Base-by-base conservation (phyloP, 2,797 vertebrate species). In the Onychomys leucogaster region DNA sequence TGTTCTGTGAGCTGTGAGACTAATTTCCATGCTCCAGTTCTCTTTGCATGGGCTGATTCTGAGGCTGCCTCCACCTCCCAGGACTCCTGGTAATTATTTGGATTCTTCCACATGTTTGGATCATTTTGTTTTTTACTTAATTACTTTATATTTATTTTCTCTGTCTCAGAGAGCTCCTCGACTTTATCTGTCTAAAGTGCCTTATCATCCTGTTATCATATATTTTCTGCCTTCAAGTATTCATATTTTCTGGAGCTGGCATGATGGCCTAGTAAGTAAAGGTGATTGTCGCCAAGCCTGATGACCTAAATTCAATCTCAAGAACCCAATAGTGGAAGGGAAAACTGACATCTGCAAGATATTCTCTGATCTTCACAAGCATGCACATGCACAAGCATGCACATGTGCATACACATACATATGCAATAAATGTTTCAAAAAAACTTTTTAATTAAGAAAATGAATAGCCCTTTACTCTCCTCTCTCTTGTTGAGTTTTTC, bases 1-100 rank as follows among this genome's bases (percentile, higher is more conserved):
- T 85, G 92, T 85, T 88, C 29, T 92, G 19, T 32, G 67, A 63
- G 55, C 32, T 17, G 65, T 55, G 83, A 77, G 77, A 65, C 89
- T 73, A 46, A 95, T 95, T 94, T 82, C 92, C 55, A 21, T n/a
- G 89, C 41, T 94, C 92, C 55, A 32, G 23, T 85, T 97, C 85
- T 84, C 34, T 65, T 13, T 67, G 41, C 34, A 17, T 32, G 71
- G 91, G 80, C 84, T 65, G 63, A 46, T 77, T 88, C 88, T 71
- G 67, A 57, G 55, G 71, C 25, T 14, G 78, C n/a, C n/a, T 29
- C 46, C 55, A 80, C 37, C 71, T 52, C 71, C 21, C 65, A n/a
- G n/a, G 69, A 63, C 81, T 96, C 95, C 81, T 52, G 2, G 73
- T 75, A 46, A 92, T 29, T 81, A 41, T 63, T 91, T 25, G 34